phyloP scores from a whole-genome alignment of 2,888 invertebrate species.

The Minunthozetes semirufus region DNA sequence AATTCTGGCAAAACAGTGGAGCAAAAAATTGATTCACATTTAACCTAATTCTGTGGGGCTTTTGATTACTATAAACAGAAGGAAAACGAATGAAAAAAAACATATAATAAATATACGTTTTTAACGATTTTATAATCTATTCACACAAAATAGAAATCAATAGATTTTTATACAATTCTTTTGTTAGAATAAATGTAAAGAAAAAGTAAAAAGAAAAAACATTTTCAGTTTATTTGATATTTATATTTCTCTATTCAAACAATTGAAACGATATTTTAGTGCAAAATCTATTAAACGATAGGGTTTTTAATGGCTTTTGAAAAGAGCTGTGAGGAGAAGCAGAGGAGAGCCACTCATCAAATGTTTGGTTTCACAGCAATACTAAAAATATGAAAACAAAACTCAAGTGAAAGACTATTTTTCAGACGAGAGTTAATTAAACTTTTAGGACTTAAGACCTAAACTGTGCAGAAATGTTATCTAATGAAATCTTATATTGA shows the following conservation, averaged over 20 bases:
- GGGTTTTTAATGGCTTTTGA: neutral
- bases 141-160: neutral
- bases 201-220: neutral
- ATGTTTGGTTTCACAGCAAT: neutral
- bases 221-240: neutral
- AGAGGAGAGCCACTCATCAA: neutral
- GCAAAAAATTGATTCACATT: conserved; percentile 25
- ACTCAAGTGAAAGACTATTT: neutral
- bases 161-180: neutral
- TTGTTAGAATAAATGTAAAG: neutral
- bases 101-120: neutral
- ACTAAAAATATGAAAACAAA: neutral
- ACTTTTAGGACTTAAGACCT: neutral
- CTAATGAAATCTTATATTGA: neutral
- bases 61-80: neutral
- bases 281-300: neutral
- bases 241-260: neutral
- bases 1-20: neutral
- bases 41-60: conserved; percentile 15
- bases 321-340: neutral
- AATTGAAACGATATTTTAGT: conserved; percentile 4
- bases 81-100: neutral
- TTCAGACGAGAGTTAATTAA: conserved; percentile 2
- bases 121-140: conserved; percentile 10
- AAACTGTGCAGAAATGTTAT: neutral